Base-by-base conservation (phyloP, 2,113 vertebrate genomes). In the Tenrec ecaudatus region DNA sequence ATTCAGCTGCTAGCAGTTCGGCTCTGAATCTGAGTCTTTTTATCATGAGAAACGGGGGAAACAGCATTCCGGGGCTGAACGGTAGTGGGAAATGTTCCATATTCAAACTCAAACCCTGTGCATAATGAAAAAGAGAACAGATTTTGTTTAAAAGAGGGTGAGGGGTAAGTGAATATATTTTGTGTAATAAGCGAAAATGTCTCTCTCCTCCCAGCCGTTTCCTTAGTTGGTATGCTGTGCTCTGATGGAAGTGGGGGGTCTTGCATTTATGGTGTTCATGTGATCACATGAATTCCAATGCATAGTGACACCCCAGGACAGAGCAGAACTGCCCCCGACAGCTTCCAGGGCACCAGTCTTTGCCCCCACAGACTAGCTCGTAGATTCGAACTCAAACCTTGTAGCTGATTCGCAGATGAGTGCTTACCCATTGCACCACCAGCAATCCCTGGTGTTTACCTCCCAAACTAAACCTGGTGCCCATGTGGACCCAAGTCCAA, bases 1-100 rank as follows among this genome's bases (percentile, higher is more conserved):
- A 97, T 97, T 98, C 98, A 98, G 96, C 97, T 98, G 98, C 96
- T 95, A 96, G 96, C 94, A 96, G 76, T 90, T 93, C 60, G 0
- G 89, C 94, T 40, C 2, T 92, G 95, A 96, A 78, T 81, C 76
- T 93, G 38, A 97, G 95, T 96, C 75, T 78, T 96, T 96, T 97
- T 96, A 97, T 95, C 95, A 82, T 95, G 96, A 96, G 96, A 98
- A 98, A 96, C 77, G 82, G 82, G 96, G 89, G 10, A 93, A 96
- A 96, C 75, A 92, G 89, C 96, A 97, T 87, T 25, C 92, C 40
- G 19, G 93, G 77, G 60, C 25, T 94, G 31, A 97, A 80, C 68
- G 90, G 92, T 80, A 97, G 93, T 71, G 90, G 92, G 86, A 96
- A 98, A 89, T 36, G 93, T 86, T 95, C 86, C 90, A 87, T 92